These are phyloP conservation scores for Brachypodius melanocephalos DNA, from an alignment of 2,113 vertebrate genomes.

Conservation along the genomic window DNA sequence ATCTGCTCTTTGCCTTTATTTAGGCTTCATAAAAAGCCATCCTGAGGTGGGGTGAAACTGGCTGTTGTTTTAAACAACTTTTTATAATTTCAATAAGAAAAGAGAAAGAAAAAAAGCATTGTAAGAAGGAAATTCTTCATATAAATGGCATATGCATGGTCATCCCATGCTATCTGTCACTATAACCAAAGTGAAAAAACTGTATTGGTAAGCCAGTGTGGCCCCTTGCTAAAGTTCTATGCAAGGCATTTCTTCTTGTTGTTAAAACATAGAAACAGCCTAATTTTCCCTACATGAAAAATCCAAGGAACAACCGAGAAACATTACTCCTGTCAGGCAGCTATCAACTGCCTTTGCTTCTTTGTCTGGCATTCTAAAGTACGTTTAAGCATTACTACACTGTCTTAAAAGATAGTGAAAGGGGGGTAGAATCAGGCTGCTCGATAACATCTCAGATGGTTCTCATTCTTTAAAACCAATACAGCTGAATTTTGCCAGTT, in stretches of 20 bases:
- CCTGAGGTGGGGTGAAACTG: not conserved
- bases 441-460: not conserved
- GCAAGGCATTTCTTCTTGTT: not conserved
- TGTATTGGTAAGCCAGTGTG: not conserved
- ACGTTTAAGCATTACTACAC: not conserved
- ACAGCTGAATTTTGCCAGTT: not conserved
- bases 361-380: not conserved
- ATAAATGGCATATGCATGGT: not conserved
- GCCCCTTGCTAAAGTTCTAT: not conserved
- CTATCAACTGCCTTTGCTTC: not conserved
- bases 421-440: not conserved
- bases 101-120: not conserved
- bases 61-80: not conserved
- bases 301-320: not conserved
- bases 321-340: not conserved
- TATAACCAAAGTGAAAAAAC: not conserved
- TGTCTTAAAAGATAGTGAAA: not conserved
- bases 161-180: not conserved
- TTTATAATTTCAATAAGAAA: not conserved
- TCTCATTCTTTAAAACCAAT: not conserved
- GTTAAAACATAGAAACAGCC: not conserved
- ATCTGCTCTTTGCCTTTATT: not conserved
- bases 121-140: not conserved
- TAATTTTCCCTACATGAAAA: not conserved
- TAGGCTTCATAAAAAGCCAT: not conserved